Base-by-base conservation (phyloP, 2,888 invertebrate species). In the Hydrotaea diabolus region DNA sequence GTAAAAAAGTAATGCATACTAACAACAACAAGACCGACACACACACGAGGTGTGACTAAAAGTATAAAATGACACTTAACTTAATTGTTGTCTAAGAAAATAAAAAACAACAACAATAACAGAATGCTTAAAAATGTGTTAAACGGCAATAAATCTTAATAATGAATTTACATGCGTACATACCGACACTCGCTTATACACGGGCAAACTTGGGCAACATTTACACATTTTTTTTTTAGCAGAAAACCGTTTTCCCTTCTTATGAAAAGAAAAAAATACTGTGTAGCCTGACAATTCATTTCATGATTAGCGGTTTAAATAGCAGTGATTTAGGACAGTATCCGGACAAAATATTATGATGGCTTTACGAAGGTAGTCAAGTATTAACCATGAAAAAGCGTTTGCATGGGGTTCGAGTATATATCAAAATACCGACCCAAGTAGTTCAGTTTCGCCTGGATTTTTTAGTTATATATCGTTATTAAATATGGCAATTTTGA, bases 131-230 rank as follows among this genome's bases (percentile, higher is more conserved):
- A 79, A 39, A 82, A 85, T 82, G 85, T 85, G 85, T 82, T 82
- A 85, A 85, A 85, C 76, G 85, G 85, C 77, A 85, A 85, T 85
- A 85, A 85, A 85, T 85, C 79, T 78, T 74, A 69, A 82, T 82
- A 79, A 85, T 77, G 85, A 85, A 77, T 82, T 69, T 69, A 69
- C 69, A 59, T 59, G 26, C 26, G 26, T 59, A 59, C 72, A 76
- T 75, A 82, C 59, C 66, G 13, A 23, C 31, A 8, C 46, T n/a
- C n/a, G n/a, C n/a, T n/a, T n/a, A n/a, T n/a, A n/a, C n/a, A n/a
- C n/a, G n/a, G n/a, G n/a, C n/a, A 53, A 9, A 46, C 49, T 64
- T 23, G 3, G 7, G 31, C 31, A 31, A 49, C 46, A 69, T 43
- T 21, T 23, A 57, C 11, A 53, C 17, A 19, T 0, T 15, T 23